Percentiles rank a stretch among this genome's conserved stretches.
Conservation (phyloP, 2,797 vertebrate genomes). For the Menidia menidia region DNA sequence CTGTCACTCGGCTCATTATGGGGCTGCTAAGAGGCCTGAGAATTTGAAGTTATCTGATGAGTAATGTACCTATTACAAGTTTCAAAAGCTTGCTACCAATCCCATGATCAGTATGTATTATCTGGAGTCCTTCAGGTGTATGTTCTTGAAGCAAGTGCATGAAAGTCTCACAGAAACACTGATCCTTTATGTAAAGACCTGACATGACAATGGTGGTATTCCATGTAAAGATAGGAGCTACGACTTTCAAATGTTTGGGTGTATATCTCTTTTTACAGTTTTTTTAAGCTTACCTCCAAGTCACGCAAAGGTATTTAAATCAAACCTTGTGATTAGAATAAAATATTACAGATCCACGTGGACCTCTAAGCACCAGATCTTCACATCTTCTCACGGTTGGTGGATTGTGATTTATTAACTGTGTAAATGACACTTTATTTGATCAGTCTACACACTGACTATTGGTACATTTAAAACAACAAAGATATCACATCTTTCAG, state of each 20-base stretch:
- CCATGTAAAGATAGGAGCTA: conserved; percentile 11
- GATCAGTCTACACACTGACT: conserved; percentile 20
- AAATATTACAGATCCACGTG: too few relatives aligned
- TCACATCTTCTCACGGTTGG: conserved; percentile 5
- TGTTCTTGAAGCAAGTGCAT: conserved; percentile 25
- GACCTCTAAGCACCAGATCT: neutral
- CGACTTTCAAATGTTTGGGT: neutral
- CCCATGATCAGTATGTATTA: conserved; percentile 65
- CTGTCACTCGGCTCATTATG: conserved; percentile 71
- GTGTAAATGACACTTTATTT: conserved; percentile 24
- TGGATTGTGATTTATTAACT: conserved; percentile 28
- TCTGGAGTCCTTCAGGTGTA: conserved; percentile 47
- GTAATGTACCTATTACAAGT: conserved; percentile 67
- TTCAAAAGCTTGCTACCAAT: conserved; percentile 59
- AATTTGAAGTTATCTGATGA: conserved; percentile 65
- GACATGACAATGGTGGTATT: conserved; percentile 7
- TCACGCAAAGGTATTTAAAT: too few relatives aligned
- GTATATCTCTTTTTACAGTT: neutral
- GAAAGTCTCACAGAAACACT: conserved; percentile 14
- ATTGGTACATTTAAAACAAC: conserved; percentile 8
- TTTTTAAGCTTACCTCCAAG: too few relatives aligned
- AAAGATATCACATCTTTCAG: conserved; percentile 35
- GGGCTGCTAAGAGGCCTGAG: conserved; percentile 71
- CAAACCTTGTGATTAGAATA: too few relatives aligned
- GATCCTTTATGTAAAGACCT: conserved; percentile 36